Conservation (phyloP, 2,888 invertebrate species). For the Chesias legatella region DNA sequence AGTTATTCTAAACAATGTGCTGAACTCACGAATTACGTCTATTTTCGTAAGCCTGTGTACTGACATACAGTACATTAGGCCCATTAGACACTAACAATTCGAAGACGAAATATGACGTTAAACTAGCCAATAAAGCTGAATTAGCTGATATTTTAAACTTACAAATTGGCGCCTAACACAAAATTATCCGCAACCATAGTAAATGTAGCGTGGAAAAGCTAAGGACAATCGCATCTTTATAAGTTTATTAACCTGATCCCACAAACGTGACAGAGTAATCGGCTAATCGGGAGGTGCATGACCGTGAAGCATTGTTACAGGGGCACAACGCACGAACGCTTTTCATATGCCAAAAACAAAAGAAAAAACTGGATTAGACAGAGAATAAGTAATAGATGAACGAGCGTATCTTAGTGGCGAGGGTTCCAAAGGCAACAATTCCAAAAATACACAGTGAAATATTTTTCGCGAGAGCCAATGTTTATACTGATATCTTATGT, state of each 20-base stretch:
- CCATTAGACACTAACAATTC: no score
- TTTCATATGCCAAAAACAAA: conserved; percentile 39
- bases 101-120: no score
- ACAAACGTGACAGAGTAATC: conserved; percentile 62
- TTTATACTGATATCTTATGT: no score
- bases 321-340: conserved; percentile 54
- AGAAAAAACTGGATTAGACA: conserved; percentile 17
- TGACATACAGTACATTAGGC: no score
- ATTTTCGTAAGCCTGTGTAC: no score
- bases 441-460: not conserved
- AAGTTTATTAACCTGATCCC: conserved; percentile 65
- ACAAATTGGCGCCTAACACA: conserved; percentile 10
- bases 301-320: conserved; percentile 59
- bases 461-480: no score
- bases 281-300: conserved; percentile 62
- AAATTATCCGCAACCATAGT: conserved; percentile 26
- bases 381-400: conserved; percentile 2
- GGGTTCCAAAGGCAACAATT: not conserved
- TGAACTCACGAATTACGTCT: no score
- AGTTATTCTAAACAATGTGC: no score
- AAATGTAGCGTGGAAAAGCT: conserved; percentile 40
- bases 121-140: no score
- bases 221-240: conserved; percentile 43
- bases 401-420: not conserved
- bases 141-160: no score